A percentile compares a stretch with the other conserved stretches of the same genome.
These are phyloP conservation scores for Octonoba sinensis DNA, from an alignment of 2,888 invertebrate species.

Conservation along the genomic window DNA sequence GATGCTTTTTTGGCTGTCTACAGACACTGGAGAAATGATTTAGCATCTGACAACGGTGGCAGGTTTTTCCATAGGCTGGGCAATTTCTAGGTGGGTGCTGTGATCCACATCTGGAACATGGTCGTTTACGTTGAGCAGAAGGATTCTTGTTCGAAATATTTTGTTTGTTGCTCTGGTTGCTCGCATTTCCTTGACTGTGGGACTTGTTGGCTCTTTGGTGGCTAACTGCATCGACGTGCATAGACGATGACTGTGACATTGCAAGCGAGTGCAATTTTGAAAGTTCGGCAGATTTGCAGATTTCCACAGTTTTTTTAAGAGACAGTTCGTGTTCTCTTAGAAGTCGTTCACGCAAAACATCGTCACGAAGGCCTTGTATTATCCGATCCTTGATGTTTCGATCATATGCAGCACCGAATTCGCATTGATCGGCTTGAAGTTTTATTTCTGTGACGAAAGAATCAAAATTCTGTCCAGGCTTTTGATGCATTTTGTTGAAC, in stretches of 20 bases:
- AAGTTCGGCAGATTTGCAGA: constrained; percentile 8
- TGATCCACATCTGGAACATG: neutral
- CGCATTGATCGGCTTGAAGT: constrained; percentile 7
- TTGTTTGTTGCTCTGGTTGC: too few species aligned
- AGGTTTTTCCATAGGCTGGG: constrained; percentile 10
- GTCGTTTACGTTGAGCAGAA: neutral
- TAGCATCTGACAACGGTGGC: constrained; percentile 4
- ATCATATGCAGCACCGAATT: constrained; percentile 15
- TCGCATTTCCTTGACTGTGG: too few species aligned
- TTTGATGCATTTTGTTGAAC: constrained; percentile 5
- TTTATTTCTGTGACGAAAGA: constrained; percentile 18
- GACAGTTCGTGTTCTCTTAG: constrained; percentile 2
- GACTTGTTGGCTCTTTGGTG: too few species aligned
- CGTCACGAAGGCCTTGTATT: neutral
- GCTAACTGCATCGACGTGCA: too few species aligned
- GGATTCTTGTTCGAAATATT: too few species aligned
- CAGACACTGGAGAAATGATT: constrained; percentile 14
- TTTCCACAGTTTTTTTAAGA: neutral
- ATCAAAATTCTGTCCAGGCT: constrained; percentile 2
- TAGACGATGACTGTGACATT: too few species aligned
- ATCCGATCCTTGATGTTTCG: neutral
- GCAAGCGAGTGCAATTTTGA: too few species aligned
- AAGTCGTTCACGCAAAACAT: neutral
- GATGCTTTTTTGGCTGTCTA: constrained; percentile 1
- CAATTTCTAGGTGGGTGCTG: constrained; percentile 9